Conservation (phyloP, 1,140 invertebrate species). For the Diorhabda carinulata region DNA sequence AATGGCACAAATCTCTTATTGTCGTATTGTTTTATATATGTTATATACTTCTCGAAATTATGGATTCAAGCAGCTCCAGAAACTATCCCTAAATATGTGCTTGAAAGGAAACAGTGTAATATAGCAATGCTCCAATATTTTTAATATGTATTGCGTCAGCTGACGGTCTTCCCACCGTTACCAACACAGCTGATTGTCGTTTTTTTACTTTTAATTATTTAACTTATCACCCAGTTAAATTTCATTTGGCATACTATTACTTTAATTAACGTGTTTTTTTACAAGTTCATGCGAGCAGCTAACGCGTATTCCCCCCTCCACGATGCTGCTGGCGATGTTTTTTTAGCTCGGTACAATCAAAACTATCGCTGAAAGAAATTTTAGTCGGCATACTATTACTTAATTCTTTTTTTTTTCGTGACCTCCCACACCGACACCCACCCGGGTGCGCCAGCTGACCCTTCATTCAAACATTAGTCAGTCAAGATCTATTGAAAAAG, state of each 20-base stretch:
- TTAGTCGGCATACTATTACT: constrained; percentile 3
- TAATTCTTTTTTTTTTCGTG: constrained; percentile 15
- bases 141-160: background rate
- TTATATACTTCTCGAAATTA: too few species aligned
- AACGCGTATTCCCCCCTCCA: background rate
- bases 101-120: background rate
- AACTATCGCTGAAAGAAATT: constrained; percentile 11
- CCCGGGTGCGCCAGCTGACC: background rate
- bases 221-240: background rate
- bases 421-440: constrained; percentile 5
- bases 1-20: background rate
- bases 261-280: constrained; percentile 11
- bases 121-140: background rate
- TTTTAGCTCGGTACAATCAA: background rate
- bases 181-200: constrained; percentile 8
- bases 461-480: background rate
- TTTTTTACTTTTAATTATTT: constrained; percentile 8
- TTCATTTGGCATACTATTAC: background rate
- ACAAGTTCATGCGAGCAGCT: background rate
- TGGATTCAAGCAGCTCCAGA: too few species aligned
- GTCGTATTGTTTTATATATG: too few species aligned
- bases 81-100: too few species aligned
- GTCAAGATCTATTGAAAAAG: too few species aligned
- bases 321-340: constrained; percentile 6
- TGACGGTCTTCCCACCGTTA: constrained; percentile 10